Conservation (phyloP, 1,140 invertebrate species). For the Spodoptera litura region DNA sequence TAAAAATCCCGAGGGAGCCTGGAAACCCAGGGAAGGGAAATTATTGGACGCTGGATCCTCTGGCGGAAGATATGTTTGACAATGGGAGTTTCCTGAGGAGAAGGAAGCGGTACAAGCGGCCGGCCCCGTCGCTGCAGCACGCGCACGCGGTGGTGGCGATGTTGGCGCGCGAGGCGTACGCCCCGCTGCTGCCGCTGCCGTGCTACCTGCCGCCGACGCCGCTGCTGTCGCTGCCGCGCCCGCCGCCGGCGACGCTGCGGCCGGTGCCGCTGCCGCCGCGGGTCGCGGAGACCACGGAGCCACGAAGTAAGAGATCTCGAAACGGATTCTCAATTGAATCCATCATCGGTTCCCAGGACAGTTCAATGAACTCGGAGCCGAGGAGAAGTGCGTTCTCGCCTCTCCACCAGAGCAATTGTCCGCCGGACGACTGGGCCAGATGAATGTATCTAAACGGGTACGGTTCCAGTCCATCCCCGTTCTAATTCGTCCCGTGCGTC, state of each 20-base stretch:
- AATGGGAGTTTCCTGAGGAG: constrained; percentile 98
- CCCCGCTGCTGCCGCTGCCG: constrained; percentile 78
- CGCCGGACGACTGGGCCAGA: constrained; percentile 85
- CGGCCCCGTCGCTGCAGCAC: constrained; percentile 85
- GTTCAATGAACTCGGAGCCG: constrained; percentile 61
- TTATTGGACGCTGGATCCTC: constrained; percentile 99
- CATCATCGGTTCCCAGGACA: constrained; percentile 77
- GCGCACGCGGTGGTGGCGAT: constrained; percentile 82
- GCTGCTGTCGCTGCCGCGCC: constrained; percentile 75
- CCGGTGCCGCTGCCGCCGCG: constrained; percentile 79
- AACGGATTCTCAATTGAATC: constrained; percentile 86
- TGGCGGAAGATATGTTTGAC: constrained; percentile 99
- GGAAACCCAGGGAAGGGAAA: constrained; percentile 99
- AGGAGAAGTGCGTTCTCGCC: constrained; percentile 83
- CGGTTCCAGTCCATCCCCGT: constrained; percentile 61
- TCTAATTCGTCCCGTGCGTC: constrained; percentile 60
- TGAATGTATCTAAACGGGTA: constrained; percentile 78
- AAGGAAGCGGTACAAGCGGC: constrained; percentile 97
- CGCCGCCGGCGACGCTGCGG: constrained; percentile 77
- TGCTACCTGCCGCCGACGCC: constrained; percentile 79
- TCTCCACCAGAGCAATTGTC: constrained; percentile 69
- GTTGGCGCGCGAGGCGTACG: constrained; percentile 82
- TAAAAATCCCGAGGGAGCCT: constrained; percentile 98
- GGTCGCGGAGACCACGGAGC: constrained; percentile 72
- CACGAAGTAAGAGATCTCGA: constrained; percentile 74